Evolutionary conservation across 2,888 invertebrate genomes (phyloP).

Genomic region (Eurytoma californica): DNA sequence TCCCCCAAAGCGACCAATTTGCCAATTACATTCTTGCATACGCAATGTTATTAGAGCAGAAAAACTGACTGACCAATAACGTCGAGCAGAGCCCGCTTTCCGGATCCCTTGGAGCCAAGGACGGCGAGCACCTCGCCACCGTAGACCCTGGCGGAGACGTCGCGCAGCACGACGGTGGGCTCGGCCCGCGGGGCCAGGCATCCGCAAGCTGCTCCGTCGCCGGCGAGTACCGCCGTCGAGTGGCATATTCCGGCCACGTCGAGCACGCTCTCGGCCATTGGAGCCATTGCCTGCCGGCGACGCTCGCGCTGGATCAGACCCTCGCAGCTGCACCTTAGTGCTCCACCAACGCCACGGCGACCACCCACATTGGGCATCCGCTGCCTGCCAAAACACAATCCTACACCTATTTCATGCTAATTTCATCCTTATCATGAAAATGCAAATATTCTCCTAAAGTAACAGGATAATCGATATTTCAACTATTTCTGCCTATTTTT

Average conservation of each 20-base stretch:
- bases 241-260: conserved; percentile 93
- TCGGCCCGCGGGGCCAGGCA: conserved; percentile 68
- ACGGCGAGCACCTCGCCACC: conserved; percentile 96
- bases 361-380: conserved; percentile 34
- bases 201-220: conserved; percentile 61
- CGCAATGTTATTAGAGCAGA: too few relatives aligned
- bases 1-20: neutral
- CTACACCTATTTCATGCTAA: too few relatives aligned
- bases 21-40: neutral
- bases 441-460: too few relatives aligned
- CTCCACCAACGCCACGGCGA: conserved; percentile 13
- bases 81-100: conserved; percentile 94
- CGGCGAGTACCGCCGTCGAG: conserved; percentile 74
- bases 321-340: conserved; percentile 9
- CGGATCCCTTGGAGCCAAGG: conserved; percentile 96
- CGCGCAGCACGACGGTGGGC: conserved; percentile 86
- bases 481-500: too few relatives aligned
- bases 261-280: conserved; percentile 89
- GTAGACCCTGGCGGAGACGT: conserved; percentile 92
- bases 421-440: too few relatives aligned
- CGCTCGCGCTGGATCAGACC: neutral
- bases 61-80: conserved; percentile 79
- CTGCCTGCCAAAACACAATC: neutral
- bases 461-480: too few relatives aligned
- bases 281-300: conserved; percentile 29